phyloP scores from a whole-genome alignment of 2,113 vertebrate species.

The Uria aalge region DNA sequence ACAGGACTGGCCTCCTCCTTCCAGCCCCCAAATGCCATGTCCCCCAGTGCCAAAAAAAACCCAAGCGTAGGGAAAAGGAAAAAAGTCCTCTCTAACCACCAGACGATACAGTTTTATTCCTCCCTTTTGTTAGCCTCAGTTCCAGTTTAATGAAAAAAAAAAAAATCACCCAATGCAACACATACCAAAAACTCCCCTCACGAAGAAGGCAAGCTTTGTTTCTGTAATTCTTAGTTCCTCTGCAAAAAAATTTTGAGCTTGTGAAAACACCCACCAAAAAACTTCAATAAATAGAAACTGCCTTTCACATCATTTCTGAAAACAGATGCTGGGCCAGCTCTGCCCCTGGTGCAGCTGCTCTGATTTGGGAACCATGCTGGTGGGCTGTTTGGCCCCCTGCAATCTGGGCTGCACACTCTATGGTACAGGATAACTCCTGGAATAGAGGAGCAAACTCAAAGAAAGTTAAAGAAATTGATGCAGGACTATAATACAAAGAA shows the following conservation, averaged over 20 bases:
- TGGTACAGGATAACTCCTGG: not conserved
- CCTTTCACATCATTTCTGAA: not conserved
- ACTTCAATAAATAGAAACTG: not conserved
- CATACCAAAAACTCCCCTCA: not conserved
- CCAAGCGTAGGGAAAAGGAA: not conserved
- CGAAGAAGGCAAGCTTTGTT: not conserved
- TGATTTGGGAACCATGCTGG: not conserved
- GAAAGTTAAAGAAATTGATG: not conserved
- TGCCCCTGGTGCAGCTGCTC: not conserved
- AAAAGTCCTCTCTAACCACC: not conserved
- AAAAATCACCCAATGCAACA: fast-evolving
- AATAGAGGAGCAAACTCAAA: not conserved
- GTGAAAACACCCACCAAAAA: slow-evolving; percentile 15
- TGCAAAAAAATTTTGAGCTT: not conserved
- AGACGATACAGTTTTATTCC: not conserved
- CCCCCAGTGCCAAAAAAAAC: not conserved
- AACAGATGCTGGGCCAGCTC: not conserved
- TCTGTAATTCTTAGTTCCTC: not conserved
- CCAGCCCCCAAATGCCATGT: not conserved
- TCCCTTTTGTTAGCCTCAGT: not conserved
- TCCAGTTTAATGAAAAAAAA: not conserved
- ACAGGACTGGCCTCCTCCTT: not conserved
- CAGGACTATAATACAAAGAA: not conserved
- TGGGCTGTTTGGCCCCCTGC: not conserved
- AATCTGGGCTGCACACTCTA: not conserved